These are phyloP conservation scores for Lepidocyrtinus sp. DNA, from an alignment of 2,888 invertebrate species.

Conservation along the genomic window DNA sequence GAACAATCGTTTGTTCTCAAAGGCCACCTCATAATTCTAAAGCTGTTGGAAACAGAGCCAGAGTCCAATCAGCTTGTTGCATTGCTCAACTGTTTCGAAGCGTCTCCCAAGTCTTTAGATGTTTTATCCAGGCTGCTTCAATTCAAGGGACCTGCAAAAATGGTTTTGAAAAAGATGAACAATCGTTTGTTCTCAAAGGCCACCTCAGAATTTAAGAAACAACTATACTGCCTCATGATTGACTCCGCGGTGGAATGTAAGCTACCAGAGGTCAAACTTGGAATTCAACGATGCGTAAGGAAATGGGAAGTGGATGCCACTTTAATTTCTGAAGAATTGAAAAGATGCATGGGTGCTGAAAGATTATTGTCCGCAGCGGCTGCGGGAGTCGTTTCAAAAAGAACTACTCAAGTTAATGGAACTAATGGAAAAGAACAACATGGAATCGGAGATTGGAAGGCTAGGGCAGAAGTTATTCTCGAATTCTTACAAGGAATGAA, in stretches of 20 bases:
- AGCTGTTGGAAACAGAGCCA: constrained; percentile 51
- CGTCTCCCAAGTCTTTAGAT: constrained; percentile 48
- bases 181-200: constrained; percentile 43
- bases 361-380: constrained; percentile 12
- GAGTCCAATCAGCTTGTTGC: constrained; percentile 57
- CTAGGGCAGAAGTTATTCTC: constrained; percentile 83
- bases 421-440: background rate
- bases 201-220: constrained; percentile 40
- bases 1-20: constrained; percentile 50
- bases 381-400: background rate
- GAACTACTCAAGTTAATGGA: constrained; percentile 3
- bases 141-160: constrained; percentile 46
- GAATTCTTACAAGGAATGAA: constrained; percentile 90
- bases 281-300: constrained; percentile 67
- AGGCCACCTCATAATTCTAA: constrained; percentile 14
- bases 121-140: constrained; percentile 57
- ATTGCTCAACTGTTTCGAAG: constrained; percentile 64
- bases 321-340: constrained; percentile 73
- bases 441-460: constrained; percentile 79
- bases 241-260: constrained; percentile 62
- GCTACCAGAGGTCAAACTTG: constrained; percentile 68
- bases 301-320: constrained; percentile 75
- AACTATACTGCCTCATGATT: constrained; percentile 62
- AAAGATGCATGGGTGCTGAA: constrained; percentile 64
- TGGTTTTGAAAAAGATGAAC: constrained; percentile 62